Evolutionary conservation across 2,888 invertebrate species (phyloP), one percentile per base, ranked within the genome.

Genomic region (Melipona bicolor): DNA sequence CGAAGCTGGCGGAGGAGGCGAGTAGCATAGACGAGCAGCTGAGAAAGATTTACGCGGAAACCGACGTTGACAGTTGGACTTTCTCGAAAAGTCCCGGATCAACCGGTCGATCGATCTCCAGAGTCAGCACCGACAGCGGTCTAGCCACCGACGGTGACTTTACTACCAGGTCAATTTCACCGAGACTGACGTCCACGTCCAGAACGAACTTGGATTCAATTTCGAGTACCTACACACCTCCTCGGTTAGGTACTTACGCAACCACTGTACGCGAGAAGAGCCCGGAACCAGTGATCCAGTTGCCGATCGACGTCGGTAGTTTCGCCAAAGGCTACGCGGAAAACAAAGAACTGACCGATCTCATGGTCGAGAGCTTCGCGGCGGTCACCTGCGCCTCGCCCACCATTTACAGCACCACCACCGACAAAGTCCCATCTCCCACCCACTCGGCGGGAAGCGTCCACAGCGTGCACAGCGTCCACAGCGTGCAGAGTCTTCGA

Each of bases 11-110:
- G 64, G 96, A 96, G 94, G 96, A 96, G 91, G 96, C 96, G 6
- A 96, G 96, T 91, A 96, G 96, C 87, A 96, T 97, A 89, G 96
- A 97, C 89, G 97, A 97, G 92, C 97, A 97, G 90, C 94, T 97
- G 73, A 96, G 97, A 91, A 96, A 96, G 92, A 96, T 97, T 70
- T 97, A 97, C 90, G 95, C 96, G 0, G 96, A 97, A 87, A 94
- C 95, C 9, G 96, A 96, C 72, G 95, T 95, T 77, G 96, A 96
- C 85, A 96, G 96, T 91, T 97, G 97, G 97, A 96, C 96, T 56
- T 97, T 97, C 89, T 96, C 96, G 75, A 96, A 96, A 88, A 96
- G 96, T 94, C 96, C 96, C 90, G 95, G 96, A 90, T 94, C 94
- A 2, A 94, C 93, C 11, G 94, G 94, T 36, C 89, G 94, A 87